Conservation (phyloP, 2,888 invertebrate species). For the Cremastinae sp. region DNA sequence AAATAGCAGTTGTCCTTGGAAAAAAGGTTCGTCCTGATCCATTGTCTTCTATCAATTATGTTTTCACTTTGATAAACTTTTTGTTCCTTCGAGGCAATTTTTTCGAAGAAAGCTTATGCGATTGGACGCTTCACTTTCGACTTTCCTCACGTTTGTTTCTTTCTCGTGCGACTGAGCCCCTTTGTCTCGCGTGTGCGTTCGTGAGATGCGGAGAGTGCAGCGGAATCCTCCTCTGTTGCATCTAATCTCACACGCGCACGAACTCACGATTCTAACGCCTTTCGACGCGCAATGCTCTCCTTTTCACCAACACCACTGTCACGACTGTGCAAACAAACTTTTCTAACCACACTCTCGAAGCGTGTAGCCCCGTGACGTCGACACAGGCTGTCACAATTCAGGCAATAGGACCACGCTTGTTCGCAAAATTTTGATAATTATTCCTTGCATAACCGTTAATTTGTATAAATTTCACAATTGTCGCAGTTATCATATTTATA, state of each 20-base stretch:
- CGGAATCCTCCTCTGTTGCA: constrained; percentile 58
- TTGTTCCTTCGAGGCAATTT: neutral
- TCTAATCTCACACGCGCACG: constrained; percentile 42
- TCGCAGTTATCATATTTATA: too few relatives aligned
- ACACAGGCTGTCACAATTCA: neutral
- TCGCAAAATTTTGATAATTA: too few relatives aligned
- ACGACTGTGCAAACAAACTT: constrained; percentile 18
- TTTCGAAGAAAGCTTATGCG: neutral
- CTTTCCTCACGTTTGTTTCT: neutral
- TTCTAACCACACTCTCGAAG: constrained; percentile 2
- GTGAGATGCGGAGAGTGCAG: constrained; percentile 46
- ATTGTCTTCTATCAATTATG: neutral
- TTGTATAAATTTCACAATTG: too few relatives aligned
- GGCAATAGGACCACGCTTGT: too few relatives aligned
- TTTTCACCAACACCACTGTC: constrained; percentile 5
- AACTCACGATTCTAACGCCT: neutral
- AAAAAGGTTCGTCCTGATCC: constrained; percentile 84
- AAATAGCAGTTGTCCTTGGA: constrained; percentile 89
- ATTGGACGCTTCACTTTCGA: constrained; percentile 15
- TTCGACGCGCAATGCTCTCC: neutral
- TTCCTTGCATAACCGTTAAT: too few relatives aligned
- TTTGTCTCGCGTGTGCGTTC: constrained; percentile 28
- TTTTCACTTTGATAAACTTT: neutral
- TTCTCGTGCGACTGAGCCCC: constrained; percentile 27
- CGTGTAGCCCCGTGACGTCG: neutral